Evolutionary conservation across 2,888 invertebrate species (phyloP), one percentile per base, ranked within the genome.

Genomic region (Torymus tubicola): DNA sequence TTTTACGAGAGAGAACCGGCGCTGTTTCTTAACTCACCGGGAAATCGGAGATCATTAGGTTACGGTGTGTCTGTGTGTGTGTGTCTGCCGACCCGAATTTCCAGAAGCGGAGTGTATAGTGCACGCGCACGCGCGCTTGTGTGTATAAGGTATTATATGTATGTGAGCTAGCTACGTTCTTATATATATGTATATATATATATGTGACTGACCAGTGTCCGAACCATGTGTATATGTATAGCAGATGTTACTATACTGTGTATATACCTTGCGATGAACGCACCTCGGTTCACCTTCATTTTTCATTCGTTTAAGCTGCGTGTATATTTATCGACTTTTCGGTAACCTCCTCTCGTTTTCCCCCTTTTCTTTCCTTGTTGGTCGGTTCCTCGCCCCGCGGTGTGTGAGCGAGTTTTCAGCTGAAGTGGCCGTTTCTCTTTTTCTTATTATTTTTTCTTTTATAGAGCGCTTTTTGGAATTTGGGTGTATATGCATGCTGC

Each of bases 1-100:
- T 78, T 78, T 78, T 78, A 78, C 71, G 71, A 63, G 24, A 24
- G 24, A 2, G 31, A 31, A 5, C 24, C 16, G 42, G 55, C 31
- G 61, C 24, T 12, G 10, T 13, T 14, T 70, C 60, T 70, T 71
- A 71, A 78, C 78, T 78, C 71, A 71, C 78, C 71, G 71, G 78
- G 78, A 78, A 78, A 78, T 78, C 78, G 78, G 71, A 53, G 71
- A 78, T 78, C 78, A 78, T 78, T 78, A 78, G 60, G 77, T 2
- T 42, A 50, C 42, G 53, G 63, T 24, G 31, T 18, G n/a, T n/a
- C n/a, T n/a, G n/a, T n/a, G n/a, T n/a, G n/a, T n/a, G n/a, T n/a
- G n/a, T n/a, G n/a, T n/a, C 24, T 68, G 68, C 5, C 55, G 74
- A 74, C 74, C 69, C 69, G 76, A 69, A 76, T 76, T 76, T 76